Base-by-base conservation (phyloP, 2,113 vertebrate species). In the Xyrauchen texanus region DNA sequence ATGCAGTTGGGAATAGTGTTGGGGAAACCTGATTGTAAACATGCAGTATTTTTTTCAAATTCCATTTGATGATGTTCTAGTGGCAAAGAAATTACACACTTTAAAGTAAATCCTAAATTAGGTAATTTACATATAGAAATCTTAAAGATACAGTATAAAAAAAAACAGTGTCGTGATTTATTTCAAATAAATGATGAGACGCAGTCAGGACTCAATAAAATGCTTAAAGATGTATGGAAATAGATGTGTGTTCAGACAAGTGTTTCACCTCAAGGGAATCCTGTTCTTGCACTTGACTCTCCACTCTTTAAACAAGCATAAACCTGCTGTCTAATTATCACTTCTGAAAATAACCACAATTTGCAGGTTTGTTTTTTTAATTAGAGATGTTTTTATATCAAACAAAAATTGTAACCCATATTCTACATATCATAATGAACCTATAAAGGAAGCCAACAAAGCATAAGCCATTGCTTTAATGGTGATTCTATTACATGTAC, bases 261-360 rank as follows among this genome's bases (percentile, higher is more conserved):
- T 5, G 3, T 21, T 68, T 70, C 51, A 53, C 3, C 74, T 75
- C 62, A 34, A 21, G 79, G 70, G 76, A 81, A 67, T 78, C 64
- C 79, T 53, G 46, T 45, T 73, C 21, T 77, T 60, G 12, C 71
- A 53, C 34, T 11, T 58, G 60, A 64, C 45, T 15, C 46, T 69
- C 5, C 53, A 66, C 51, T 76, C 58, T 47, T 60, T 34, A 34
- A 1, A 34, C 21, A 34, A 34, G 60, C 58, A 52, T 47, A 74
- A 67, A 45, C 13, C 52, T 81, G 60, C 70, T 16, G 44, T 83
- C 81, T 85, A 90, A 91, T 93, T 89, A 92, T 83, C 92, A 87
- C 89, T 4, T 90, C 44, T 87, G 77, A 87, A 90, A 92, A 92
- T 90, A 92, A 81, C n/a, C 34, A 51, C 57, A 51, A 68, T 81